Conservation (phyloP, 2,797 vertebrate species). For the Onychomys leucogaster region DNA sequence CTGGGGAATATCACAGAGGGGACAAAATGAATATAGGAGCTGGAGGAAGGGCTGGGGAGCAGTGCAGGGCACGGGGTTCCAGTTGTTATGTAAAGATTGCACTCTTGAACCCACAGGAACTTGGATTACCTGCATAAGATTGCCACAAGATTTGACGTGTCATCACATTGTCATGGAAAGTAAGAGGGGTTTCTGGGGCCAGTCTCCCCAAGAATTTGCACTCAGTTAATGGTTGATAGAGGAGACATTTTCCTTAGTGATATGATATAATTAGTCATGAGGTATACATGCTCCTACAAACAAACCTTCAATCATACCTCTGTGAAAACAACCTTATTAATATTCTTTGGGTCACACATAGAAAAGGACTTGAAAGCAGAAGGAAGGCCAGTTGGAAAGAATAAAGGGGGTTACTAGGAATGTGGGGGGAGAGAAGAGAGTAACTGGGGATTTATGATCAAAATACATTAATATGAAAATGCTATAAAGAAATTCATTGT, state of each 20-base stretch:
- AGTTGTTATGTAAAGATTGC: not conserved
- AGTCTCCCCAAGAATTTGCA: not conserved
- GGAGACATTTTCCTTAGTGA: not conserved
- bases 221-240: not conserved
- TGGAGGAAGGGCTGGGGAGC: not conserved
- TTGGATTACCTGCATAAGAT: not conserved
- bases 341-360: not conserved
- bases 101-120: not conserved
- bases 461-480: not conserved
- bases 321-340: not conserved
- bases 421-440: not conserved
- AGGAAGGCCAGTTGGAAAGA: not conserved
- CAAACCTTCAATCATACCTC: not conserved
- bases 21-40: not conserved
- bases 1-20: not conserved
- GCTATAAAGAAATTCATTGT: not conserved
- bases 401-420: not conserved
- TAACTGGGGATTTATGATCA: not conserved
- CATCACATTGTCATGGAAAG: not conserved
- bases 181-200: not conserved
- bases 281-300: not conserved
- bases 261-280: not conserved
- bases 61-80: not conserved
- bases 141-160: not conserved
- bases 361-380: not conserved